Evolutionary conservation across 2,888 invertebrate species (phyloP).

Genomic region (Argyra leucocephala): DNA sequence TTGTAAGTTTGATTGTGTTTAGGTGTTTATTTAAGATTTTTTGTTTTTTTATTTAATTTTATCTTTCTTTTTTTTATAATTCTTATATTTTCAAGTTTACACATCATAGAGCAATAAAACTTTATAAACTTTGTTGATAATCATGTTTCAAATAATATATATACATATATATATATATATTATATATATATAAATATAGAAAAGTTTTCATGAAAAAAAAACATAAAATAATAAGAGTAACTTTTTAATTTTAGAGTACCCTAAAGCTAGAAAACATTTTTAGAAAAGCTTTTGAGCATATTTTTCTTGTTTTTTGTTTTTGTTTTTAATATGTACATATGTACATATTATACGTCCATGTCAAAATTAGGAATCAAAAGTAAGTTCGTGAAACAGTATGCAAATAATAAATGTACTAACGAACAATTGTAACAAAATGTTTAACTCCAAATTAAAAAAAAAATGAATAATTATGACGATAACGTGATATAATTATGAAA

Average conservation of each 20-base stretch:
- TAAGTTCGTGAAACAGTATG: no score
- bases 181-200: no score
- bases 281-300: background rate
- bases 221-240: background rate
- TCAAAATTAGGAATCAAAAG: no score
- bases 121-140: background rate
- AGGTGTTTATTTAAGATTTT: background rate
- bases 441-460: no score
- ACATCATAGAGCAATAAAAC: conserved; percentile 3
- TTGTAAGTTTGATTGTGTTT: background rate
- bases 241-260: background rate
- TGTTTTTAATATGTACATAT: no score
- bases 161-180: no score
- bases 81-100: background rate
- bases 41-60: background rate
- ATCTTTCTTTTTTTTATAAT: background rate
- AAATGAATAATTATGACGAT: no score
- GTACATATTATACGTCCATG: no score
- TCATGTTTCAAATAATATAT: conserved; percentile 1
- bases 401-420: no score
- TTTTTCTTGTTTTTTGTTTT: no score
- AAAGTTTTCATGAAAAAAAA: background rate
- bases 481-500: no score
- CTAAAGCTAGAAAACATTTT: background rate
- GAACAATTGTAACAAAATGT: no score